Conservation (phyloP, 2,888 invertebrate genomes). For the Tachina grossa region DNA sequence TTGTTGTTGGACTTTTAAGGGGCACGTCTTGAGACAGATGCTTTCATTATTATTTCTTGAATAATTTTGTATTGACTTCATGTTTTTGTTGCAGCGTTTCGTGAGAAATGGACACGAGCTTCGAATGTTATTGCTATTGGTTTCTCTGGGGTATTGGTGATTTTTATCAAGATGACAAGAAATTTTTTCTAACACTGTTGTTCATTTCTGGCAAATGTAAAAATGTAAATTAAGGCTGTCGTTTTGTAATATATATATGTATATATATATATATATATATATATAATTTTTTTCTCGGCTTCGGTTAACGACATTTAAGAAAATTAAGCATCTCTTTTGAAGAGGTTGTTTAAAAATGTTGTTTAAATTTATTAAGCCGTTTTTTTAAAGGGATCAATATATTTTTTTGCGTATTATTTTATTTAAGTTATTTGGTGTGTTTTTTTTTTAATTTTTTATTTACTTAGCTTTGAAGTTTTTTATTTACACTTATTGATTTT, state of each 20-base stretch:
- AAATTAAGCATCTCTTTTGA: too few relatives aligned
- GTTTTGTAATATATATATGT: not conserved
- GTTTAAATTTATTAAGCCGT: too few relatives aligned
- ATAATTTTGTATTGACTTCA: constrained; percentile 62
- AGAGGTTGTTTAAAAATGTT: too few relatives aligned
- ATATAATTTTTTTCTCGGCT: not conserved
- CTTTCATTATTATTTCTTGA: constrained; percentile 54
- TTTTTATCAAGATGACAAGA: not conserved
- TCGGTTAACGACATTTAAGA: too few relatives aligned
- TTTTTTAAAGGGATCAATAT: too few relatives aligned
- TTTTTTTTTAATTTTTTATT: too few relatives aligned
- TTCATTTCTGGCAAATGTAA: not conserved
- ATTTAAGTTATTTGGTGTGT: too few relatives aligned
- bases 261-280: too few relatives aligned
- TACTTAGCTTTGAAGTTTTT: too few relatives aligned
- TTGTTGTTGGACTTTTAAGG: constrained; percentile 65
- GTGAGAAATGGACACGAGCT: not conserved
- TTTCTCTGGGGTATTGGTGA: constrained; percentile 12
- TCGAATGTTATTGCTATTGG: constrained; percentile 5
- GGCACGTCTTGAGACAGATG: constrained; percentile 60
- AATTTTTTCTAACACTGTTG: not conserved
- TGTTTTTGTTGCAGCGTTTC: constrained; percentile 1
- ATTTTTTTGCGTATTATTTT: too few relatives aligned
- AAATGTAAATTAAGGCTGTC: not conserved
- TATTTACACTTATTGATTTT: too few relatives aligned